Base-by-base conservation (phyloP, 2,797 vertebrate genomes). In the Coranthus polyacanthus region DNA sequence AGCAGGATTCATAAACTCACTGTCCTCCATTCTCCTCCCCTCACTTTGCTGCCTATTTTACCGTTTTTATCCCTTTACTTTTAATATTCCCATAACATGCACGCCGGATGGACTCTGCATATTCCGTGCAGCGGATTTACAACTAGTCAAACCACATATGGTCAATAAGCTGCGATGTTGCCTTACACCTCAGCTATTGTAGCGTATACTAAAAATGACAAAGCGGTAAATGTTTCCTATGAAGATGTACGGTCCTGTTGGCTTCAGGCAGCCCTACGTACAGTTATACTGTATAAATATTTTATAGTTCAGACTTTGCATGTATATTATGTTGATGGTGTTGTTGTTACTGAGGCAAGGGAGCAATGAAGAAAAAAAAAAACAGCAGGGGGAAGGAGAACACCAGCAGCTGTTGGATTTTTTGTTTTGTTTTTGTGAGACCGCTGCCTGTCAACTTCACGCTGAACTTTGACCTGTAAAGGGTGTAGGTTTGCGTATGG, bases 241-340 rank as follows among this genome's bases (percentile, higher is more conserved):
- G 41, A 79, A 85, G 68, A 88, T 58, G 76, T 78, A 79, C 32
- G 36, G 54, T 44, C 54, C 41, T 69, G 78, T 77, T 85, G 62
- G 72, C 69, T 84, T 72, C 77, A 78, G 79, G 75, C 74, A 52
- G 72, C 51, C 49, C 29, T 24, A 41, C 4, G n/a, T 73, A 76
- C 72, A 63, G 77, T 75, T 76, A 80, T 74, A 51, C 12, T n/a
- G 45, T 81, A 86, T 91, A 69, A 88, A 86, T 92, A 90, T 89
- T 90, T 91, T 68, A 88, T 89, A 62, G 66, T 43, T 86, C 60
- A 83, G 82, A 87, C 84, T 82, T 52, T 85, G 68, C 3, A 36
- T 51, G 64, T 81, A 55, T 73, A 83, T 85, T 69, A 77, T 79
- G 71, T 69, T 83, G 76, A 84, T 85, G 62, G 59, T 78, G 67